Percentiles rank a stretch among this genome's conserved stretches.
Evolutionary conservation across 2,888 invertebrate genomes (phyloP).

Genomic region (Chironomus tentans): DNA sequence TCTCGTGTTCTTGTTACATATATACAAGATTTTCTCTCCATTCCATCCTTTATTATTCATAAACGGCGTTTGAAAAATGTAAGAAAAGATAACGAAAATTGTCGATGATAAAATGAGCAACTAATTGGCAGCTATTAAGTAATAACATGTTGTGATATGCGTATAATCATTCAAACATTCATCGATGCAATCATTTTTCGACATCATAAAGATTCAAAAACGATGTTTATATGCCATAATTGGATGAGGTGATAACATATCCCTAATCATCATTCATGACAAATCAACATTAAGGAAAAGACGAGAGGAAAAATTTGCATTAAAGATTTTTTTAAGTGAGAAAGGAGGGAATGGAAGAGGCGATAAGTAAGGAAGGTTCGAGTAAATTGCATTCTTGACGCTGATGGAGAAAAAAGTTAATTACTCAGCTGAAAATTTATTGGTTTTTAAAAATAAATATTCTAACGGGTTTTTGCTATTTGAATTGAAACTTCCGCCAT

Average conservation of each 20-base stretch:
- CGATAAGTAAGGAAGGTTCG: no score
- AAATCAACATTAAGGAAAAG: neutral
- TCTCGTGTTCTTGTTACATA: neutral
- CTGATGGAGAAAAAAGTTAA: no score
- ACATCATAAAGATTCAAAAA: no score
- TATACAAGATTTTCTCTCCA: no score
- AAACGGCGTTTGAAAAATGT: neutral
- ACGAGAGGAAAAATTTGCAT: slow-evolving; percentile 4
- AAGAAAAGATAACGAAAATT: neutral
- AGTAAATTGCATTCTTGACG: no score
- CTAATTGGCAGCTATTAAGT: slow-evolving; percentile 26
- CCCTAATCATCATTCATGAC: slow-evolving; percentile 2
- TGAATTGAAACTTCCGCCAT: no score
- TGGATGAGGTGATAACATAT: slow-evolving; percentile 24
- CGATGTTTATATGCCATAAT: slow-evolving; percentile 6
- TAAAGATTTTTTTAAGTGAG: neutral
- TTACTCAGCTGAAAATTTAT: no score
- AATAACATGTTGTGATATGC: slow-evolving; percentile 21
- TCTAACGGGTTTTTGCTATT: neutral
- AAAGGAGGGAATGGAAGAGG: neutral
- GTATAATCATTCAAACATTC: neutral
- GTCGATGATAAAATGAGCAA: slow-evolving; percentile 8
- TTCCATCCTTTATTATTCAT: neutral
- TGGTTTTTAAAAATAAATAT: neutral
- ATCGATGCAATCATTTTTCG: neutral